Evolutionary conservation across 35 echinoderm and acorn worm species (phyloP), one percentile per base, ranked within the genome.

Genomic region (Apostichopus californicus): DNA sequence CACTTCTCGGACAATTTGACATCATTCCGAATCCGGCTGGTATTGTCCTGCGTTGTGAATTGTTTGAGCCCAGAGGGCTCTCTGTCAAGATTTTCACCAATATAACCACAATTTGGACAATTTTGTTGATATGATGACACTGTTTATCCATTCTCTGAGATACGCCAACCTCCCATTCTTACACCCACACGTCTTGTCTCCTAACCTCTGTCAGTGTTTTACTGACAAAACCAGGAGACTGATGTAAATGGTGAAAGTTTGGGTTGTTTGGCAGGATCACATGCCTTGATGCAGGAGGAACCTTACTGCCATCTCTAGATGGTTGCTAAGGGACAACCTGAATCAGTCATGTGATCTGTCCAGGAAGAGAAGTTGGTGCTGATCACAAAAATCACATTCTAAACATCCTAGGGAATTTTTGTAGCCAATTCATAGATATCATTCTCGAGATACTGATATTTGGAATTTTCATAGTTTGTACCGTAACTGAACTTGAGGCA

Each of bases 321-420:
- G 86, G 86, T 66, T 66, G 13, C 20, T 18, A 72, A n/a, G 86
- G 66, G 18, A 54, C 9, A 73, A 34, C 64, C 68, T 68, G 68
- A 17, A 55, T 54, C 18, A 21, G 86, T 72, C 26, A 57, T 66
- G 17, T 56, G 64, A 66, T 73, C 63, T 73, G 14, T 89, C 86
- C 24, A 28, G 63, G 86, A 89, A 72, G 86, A 89, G 86, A 72
- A 73, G n/a, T 89, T 89, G 86, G 86, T 60, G 52, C 86, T 89
- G 86, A 89, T 89, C 86, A 72, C 86, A 82, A 52, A 82, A 52
- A n/a, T n/a, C n/a, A n/a, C n/a, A 46, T 46, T 46, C 34, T 46
- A 46, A 46, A 46, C 3, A 46, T 46, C 34, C 3, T 46, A 2
- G 34, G 3, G 34, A 46, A 46, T 46, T 3, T 46, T 46, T 46